Percentiles rank a stretch among this genome's conserved stretches.
phyloP scores from a whole-genome alignment of 2,797 vertebrate species.

The Molossus molossus region DNA sequence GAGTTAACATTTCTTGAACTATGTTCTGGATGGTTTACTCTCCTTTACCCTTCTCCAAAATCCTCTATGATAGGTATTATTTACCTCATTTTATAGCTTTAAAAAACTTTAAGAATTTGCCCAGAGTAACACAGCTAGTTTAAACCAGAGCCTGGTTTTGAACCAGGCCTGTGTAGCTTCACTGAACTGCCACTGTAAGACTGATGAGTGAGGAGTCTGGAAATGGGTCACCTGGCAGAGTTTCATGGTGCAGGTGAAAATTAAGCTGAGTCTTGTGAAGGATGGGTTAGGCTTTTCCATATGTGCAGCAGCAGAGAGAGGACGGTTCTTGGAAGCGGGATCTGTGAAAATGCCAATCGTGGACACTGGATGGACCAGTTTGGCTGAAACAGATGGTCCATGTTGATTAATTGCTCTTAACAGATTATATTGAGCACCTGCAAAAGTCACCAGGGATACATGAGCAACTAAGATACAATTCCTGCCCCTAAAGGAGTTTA shows the following conservation, averaged over 20 bases:
- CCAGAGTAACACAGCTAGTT: neutral
- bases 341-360: constrained; percentile 17
- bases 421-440: constrained; percentile 24
- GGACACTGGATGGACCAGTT: constrained; percentile 6
- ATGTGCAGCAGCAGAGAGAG: neutral
- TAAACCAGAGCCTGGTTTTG: constrained; percentile 13
- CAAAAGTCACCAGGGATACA: neutral
- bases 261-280: neutral
- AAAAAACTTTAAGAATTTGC: neutral
- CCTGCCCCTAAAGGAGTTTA: neutral
- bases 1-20: neutral
- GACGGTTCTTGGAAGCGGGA: constrained; percentile 11
- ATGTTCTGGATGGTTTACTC: neutral
- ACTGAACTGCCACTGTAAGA: neutral
- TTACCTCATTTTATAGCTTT: constrained; percentile 17
- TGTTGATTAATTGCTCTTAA: constrained; percentile 36
- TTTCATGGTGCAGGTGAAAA: neutral
- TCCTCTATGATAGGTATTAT: constrained; percentile 28
- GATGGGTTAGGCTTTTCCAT: neutral
- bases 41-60: neutral
- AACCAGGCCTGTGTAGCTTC: neutral
- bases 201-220: neutral
- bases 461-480: neutral
- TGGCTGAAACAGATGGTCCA: neutral
- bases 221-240: neutral